phyloP scores from a whole-genome alignment of 2,797 vertebrate genomes.

The Kryptolebias ocellatus region DNA sequence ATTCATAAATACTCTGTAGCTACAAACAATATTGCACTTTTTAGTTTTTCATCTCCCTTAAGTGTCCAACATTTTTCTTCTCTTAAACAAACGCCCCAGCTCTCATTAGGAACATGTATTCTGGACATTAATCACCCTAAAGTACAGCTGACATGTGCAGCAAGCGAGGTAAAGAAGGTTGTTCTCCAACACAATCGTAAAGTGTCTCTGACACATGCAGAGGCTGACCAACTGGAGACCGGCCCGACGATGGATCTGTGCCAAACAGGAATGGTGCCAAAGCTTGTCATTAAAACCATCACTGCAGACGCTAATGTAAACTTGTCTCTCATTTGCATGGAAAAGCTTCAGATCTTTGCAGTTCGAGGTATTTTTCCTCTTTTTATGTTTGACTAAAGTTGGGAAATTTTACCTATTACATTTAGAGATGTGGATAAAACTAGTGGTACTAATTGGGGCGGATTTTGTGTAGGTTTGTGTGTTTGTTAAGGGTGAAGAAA shows the following conservation, averaged over 20 bases:
- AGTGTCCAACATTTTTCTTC: conserved; percentile 61
- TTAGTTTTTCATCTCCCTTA: conserved; percentile 37
- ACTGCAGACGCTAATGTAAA: conserved; percentile 55
- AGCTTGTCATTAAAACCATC: conserved; percentile 53
- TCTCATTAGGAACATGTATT: conserved; percentile 66
- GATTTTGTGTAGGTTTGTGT: background rate
- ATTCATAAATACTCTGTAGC: conserved; percentile 15
- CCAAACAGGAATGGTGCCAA: conserved; percentile 52
- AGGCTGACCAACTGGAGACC: conserved; percentile 60
- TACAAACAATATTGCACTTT: conserved; percentile 42
- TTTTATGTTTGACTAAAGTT: background rate
- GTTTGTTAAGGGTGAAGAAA: conserved; percentile 2
- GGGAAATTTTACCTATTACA: background rate
- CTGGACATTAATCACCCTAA: conserved; percentile 70
- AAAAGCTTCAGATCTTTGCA: conserved; percentile 32
- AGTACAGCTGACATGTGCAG: conserved; percentile 25
- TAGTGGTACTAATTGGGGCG: no score
- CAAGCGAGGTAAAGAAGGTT: conserved; percentile 54
- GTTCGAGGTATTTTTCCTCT: conserved; percentile 10
- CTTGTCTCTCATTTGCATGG: conserved; percentile 44
- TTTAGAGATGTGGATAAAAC: background rate
- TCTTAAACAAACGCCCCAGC: conserved; percentile 64
- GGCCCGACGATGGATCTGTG: conserved; percentile 48
- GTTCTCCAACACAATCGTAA: conserved; percentile 45
- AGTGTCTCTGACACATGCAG: conserved; percentile 69